phyloP scores from a whole-genome alignment of 2,113 vertebrate species.

The Gasterosteus nipponicus region DNA sequence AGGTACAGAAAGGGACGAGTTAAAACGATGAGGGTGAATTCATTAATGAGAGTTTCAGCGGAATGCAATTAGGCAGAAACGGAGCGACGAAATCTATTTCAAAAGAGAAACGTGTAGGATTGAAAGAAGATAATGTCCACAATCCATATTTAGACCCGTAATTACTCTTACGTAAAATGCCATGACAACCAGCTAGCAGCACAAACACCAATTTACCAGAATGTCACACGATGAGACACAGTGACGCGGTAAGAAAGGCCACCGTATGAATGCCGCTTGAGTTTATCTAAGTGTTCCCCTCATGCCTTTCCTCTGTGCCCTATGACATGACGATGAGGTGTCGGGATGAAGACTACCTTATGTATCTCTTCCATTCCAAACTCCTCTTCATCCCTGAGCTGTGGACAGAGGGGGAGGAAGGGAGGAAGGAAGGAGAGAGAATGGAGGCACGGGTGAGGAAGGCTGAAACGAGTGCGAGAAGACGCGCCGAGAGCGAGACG shows the following conservation, averaged over 20 bases:
- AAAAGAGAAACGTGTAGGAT: conserved; percentile 1
- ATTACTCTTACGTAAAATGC: conserved; percentile 62
- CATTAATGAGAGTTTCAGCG: not conserved
- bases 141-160: conserved; percentile 33
- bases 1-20: conserved; percentile 6
- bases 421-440: conserved; percentile 58
- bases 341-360: conserved; percentile 76
- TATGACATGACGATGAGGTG: conserved; percentile 47
- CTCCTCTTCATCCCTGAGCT: conserved; percentile 83
- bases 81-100: not conserved
- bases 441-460: conserved; percentile 64
- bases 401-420: conserved; percentile 67
- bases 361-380: conserved; percentile 84
- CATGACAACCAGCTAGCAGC: conserved; percentile 70
- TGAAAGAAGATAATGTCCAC: conserved; percentile 25
- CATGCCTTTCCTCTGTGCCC: not conserved
- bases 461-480: conserved; percentile 21
- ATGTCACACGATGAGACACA: conserved; percentile 45
- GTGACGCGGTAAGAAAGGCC: conserved; percentile 2
- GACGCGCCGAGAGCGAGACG: conserved; percentile 46
- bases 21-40: conserved; percentile 11
- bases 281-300: too few species aligned
- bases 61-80: conserved; percentile 15
- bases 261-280: too few species aligned
- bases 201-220: conserved; percentile 58